These are phyloP conservation scores for Clupea harengus DNA, from an alignment of 2,113 vertebrate species.

Conservation along the genomic window DNA sequence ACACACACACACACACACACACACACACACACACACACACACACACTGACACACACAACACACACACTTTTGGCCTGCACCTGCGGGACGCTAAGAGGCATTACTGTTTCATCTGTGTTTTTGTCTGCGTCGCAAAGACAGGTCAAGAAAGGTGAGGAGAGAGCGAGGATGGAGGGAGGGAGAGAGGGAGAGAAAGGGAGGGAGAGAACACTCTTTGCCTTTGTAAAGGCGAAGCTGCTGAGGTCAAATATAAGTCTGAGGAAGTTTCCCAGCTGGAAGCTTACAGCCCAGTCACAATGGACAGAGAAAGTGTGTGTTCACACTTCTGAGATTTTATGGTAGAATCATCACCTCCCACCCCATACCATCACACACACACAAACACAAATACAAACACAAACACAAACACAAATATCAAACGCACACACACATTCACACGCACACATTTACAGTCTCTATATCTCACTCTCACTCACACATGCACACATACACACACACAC, in stretches of 20 bases:
- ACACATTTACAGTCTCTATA: neutral
- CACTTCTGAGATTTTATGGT: constrained; percentile 15
- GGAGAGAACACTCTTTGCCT: neutral
- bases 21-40: neutral
- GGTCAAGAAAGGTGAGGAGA: neutral
- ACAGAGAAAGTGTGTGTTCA: neutral
- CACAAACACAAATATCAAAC: neutral
- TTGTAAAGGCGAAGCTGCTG: constrained; percentile 11
- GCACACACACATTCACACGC: no score
- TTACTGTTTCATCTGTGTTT: no score
- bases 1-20: no score
- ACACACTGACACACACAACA: neutral
- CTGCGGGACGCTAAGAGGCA: no score
- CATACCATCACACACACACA: neutral
- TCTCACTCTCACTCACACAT: neutral
- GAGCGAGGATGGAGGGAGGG: neutral
- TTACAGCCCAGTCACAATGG: neutral
- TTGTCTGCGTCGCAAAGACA: neutral
- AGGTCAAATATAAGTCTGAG: neutral
- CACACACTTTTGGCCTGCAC: neutral
- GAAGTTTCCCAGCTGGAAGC: no score
- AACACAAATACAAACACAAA: no score
- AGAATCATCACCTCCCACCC: constrained; percentile 16
- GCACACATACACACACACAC: neutral
- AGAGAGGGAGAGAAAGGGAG: neutral